phyloP scores from a whole-genome alignment of 2,113 vertebrate genomes.

The Rhea americana region DNA sequence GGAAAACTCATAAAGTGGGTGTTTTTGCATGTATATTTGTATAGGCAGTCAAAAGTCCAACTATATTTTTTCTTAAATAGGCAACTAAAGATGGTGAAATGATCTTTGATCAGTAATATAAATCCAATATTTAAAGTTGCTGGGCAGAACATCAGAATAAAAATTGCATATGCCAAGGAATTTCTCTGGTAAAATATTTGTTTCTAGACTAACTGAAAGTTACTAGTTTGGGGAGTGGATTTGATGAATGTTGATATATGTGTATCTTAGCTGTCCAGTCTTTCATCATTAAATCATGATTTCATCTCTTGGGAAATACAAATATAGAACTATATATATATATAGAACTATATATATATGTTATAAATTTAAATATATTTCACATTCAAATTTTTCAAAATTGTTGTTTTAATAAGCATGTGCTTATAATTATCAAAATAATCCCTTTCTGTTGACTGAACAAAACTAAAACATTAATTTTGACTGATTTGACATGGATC shows the following conservation, averaged over 20 bases:
- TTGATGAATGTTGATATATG: background rate
- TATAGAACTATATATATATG: too few species aligned
- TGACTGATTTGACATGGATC: background rate
- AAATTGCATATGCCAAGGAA: background rate
- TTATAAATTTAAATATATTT: background rate
- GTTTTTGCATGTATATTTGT: background rate
- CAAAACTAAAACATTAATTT: background rate
- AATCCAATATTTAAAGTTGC: background rate
- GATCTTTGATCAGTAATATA: background rate
- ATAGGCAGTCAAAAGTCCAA: background rate
- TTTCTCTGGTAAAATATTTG: background rate
- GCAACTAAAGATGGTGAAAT: background rate
- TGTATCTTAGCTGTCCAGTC: background rate
- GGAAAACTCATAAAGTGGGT: background rate
- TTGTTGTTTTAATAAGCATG: background rate
- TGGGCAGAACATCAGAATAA: background rate
- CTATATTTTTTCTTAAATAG: background rate
- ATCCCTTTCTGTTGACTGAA: background rate
- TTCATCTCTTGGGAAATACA: background rate
- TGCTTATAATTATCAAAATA: background rate
- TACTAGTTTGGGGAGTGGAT: background rate
- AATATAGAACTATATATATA: background rate
- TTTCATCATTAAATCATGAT: background rate
- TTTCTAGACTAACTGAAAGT: background rate
- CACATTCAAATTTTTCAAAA: background rate